A percentile compares a stretch with the other conserved stretches of the same genome.
Evolutionary conservation across 2,113 vertebrate genomes (phyloP).

Genomic region (Nerophis lumbriciformis): DNA sequence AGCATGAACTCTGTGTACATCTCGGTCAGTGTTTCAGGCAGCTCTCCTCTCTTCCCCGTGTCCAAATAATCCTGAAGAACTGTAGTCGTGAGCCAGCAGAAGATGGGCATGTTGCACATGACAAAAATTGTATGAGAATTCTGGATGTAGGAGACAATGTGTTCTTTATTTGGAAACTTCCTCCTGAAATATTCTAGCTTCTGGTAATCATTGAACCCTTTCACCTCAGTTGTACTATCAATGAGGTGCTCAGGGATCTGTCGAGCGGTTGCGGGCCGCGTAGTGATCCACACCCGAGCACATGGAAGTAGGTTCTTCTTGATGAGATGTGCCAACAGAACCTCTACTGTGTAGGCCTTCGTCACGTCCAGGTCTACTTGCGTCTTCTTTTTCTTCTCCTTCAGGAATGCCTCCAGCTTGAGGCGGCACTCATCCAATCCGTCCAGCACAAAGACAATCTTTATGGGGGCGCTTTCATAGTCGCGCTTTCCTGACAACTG

Average conservation of each 20-base stretch:
- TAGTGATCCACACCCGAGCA: constrained; percentile 1
- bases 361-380: background rate
- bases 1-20: constrained; percentile 1
- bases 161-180: background rate
- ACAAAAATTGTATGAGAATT: background rate
- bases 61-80: constrained; percentile 1
- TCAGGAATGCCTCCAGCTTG: background rate
- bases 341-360: background rate
- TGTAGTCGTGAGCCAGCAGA: constrained; percentile 1
- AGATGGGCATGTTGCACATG: constrained; percentile 7
- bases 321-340: constrained; percentile 5
- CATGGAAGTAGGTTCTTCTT: constrained; percentile 3
- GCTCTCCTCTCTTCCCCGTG: background rate
- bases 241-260: background rate
- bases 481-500: background rate
- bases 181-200: background rate
- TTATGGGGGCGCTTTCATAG: background rate
- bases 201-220: constrained; percentile 1
- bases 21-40: constrained; percentile 1
- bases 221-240: background rate
- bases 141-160: background rate
- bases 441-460: constrained; percentile 1
- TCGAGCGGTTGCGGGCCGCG: background rate
- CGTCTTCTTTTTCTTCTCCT: too few relatives aligned
- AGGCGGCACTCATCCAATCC: constrained; percentile 6